These are phyloP conservation scores for Drosophila gaucha DNA, from an alignment of 2,888 invertebrate species.

Conservation along the genomic window DNA sequence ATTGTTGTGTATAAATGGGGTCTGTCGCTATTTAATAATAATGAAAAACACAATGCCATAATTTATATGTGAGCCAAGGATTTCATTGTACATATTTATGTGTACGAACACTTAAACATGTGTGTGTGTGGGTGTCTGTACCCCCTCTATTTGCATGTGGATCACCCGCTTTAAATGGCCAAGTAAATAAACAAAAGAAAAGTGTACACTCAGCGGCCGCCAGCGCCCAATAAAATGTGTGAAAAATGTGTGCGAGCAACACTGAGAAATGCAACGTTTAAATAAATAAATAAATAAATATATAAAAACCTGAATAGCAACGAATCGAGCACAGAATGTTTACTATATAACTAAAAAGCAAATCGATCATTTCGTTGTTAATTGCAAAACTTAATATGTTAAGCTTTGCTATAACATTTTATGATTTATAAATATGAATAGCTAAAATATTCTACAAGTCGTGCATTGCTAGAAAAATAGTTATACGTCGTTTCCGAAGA, in stretches of 20 bases:
- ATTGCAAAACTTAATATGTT: slow-evolving; percentile 8
- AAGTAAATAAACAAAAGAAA: slow-evolving; percentile 75
- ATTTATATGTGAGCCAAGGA: slow-evolving; percentile 70
- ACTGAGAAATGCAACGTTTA: slow-evolving; percentile 65
- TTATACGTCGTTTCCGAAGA: too few species aligned
- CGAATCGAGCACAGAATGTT: slow-evolving; percentile 33
- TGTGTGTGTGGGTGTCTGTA: slow-evolving; percentile 17
- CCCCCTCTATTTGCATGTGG: slow-evolving; percentile 54
- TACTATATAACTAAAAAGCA: slow-evolving; percentile 59
- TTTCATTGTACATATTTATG: slow-evolving; percentile 31
- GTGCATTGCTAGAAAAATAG: too few species aligned
- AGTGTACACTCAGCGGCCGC: slow-evolving; percentile 69
- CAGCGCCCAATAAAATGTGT: slow-evolving; percentile 72
- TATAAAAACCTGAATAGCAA: slow-evolving; percentile 33
- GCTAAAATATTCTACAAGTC: too few species aligned
- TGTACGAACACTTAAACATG: too few species aligned
- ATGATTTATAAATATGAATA: not conserved
- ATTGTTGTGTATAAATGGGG: slow-evolving; percentile 64
- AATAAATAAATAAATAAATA: slow-evolving; percentile 62
- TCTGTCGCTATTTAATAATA: slow-evolving; percentile 48
- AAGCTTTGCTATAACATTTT: not conserved
- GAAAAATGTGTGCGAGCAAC: slow-evolving; percentile 64
- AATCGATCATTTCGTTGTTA: slow-evolving; percentile 64
- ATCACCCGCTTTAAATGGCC: slow-evolving; percentile 71
- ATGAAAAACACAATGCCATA: slow-evolving; percentile 57